Base-by-base conservation (phyloP, 2,113 vertebrate genomes). In the Marmota monax region DNA sequence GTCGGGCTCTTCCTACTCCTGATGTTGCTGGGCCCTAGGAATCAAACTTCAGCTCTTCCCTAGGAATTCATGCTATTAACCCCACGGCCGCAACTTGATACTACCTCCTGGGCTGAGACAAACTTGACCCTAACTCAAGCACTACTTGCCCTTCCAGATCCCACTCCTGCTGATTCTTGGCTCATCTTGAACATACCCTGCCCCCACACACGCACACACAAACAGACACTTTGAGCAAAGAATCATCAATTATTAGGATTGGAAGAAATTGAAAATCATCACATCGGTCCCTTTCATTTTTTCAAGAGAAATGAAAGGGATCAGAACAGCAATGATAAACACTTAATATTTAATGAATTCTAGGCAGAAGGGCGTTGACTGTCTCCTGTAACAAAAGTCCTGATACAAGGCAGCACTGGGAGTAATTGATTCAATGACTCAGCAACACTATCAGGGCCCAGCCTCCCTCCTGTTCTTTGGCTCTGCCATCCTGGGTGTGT, bases 281-380 rank as follows among this genome's bases (percentile, higher is more conserved):
- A 34, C 7, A 83, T 89, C 22, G 2, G 16, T 34, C 39, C 7
- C 25, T 90, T 88, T 73, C 23, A 63, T 29, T 83, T 96, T 96
- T 76, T 83, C 42, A 76, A 84, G 7, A 76, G 23, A 69, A 88
- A 96, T 37, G 29, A 67, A 80, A 53, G 5, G 2, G 18, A 78
- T 69, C 88, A 29, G 18, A 34, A 37, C 0, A 88, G 53, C 12
- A 82, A 86, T 69, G 48, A 88, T 63, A 69, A 76, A 82, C n/a
- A 63, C 27, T 80, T 90, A 58, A 65, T 32, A 73, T 69, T 87
- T 78, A 53, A 84, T 74, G 48, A 82, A 53, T 67, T 72, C 63
- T 37, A 61, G 20, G 18, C 39, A 58, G 32, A 69, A 58, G 7
- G 37, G 27, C 9, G 22, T 51, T 74, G 42, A 74, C 56, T 45